Base-by-base conservation (phyloP, 1,140 invertebrate genomes). In the Steinernema feltiae region DNA sequence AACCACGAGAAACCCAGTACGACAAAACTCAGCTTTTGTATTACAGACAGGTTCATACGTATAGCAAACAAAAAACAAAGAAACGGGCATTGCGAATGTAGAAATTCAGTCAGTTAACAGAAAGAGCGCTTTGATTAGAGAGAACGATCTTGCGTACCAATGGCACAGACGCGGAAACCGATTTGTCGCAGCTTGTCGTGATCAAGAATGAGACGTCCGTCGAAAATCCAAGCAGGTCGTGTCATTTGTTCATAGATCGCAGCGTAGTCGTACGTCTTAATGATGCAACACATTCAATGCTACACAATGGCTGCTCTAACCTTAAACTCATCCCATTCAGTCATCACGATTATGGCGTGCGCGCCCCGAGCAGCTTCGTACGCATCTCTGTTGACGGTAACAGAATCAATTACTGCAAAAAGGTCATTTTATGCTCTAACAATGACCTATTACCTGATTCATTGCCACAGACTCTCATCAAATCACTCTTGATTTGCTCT, bases 271-370 rank as follows among this genome's bases (percentile, higher is more conserved):
- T 96, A 88, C 15, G 81, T 46, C 72, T 83, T 24, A 76, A 85
- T n/a, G n/a, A n/a, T n/a, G n/a, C n/a, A 73, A 30, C 21, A 30
- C 0, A 24, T 53, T n/a, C n/a, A n/a, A 53, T 41, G 63, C 7
- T 29, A n/a, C 72, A n/a, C 18, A 18, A 29, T 76, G 21, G 12
- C 69, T 48, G 32, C n/a, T 21, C 17, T 7, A 29, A 94, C 92
- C 84, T 92, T 90, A 88, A 99, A 99, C 88, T 97, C 94, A 86
- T 98, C 95, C 97, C 97, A 99, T 89, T 99, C 97, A 0, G 97
- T 99, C 84, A 97, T 97, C 7, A 99, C 84, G 0, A 99, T 93
- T 79, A 99, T 91, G 0, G 97, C 96, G 88, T 99, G 95, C 0
- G 94, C 92, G 7, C 91, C 90, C 12, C 90, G 89, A 0, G 94